Evolutionary conservation across 2,888 invertebrate species (phyloP).

Genomic region (Yponomeuta sedellus): DNA sequence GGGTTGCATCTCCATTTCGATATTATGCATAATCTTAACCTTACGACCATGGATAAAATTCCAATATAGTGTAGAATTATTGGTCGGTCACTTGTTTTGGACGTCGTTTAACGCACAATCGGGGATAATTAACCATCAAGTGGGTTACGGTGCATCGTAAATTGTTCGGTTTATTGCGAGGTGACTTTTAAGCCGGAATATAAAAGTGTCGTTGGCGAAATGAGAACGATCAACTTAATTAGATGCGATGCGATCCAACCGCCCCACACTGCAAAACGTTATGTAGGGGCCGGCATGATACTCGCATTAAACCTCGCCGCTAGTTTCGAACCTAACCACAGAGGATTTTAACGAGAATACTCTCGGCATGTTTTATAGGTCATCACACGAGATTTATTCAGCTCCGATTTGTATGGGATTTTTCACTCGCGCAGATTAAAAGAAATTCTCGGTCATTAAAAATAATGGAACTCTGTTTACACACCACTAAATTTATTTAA

Average conservation of each 20-base stretch:
- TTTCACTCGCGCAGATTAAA: constrained; percentile 55
- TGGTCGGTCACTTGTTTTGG: constrained; percentile 32
- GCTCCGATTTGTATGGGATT: constrained; percentile 59
- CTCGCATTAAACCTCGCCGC: constrained; percentile 28
- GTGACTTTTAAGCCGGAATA: constrained; percentile 52
- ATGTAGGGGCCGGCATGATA: constrained; percentile 7
- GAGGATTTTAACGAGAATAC: constrained; percentile 69
- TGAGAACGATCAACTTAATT: constrained; percentile 63
- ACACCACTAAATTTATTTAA: constrained; percentile 45
- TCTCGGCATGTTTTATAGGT: constrained; percentile 61
- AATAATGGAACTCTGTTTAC: constrained; percentile 51
- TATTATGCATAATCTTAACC: constrained; percentile 12
- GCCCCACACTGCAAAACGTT: constrained; percentile 12
- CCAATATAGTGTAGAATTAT: constrained; percentile 26
- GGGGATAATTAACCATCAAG: constrained; percentile 52
- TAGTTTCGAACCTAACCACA: constrained; percentile 62
- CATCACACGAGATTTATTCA: constrained; percentile 64
- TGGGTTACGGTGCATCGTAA: constrained; percentile 48
- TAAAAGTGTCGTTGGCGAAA: constrained; percentile 62
- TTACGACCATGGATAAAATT: constrained; percentile 3
- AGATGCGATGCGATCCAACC: constrained; percentile 36
- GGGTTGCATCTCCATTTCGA: constrained; percentile 11
- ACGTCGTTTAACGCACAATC: constrained; percentile 30
- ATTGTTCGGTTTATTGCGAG: constrained; percentile 54
- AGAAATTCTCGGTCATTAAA: constrained; percentile 57